A percentile compares a stretch with the other conserved stretches of the same genome.
Conservation (phyloP, 2,888 invertebrate genomes). For the Pseudococcus jackbeardsleyi region DNA sequence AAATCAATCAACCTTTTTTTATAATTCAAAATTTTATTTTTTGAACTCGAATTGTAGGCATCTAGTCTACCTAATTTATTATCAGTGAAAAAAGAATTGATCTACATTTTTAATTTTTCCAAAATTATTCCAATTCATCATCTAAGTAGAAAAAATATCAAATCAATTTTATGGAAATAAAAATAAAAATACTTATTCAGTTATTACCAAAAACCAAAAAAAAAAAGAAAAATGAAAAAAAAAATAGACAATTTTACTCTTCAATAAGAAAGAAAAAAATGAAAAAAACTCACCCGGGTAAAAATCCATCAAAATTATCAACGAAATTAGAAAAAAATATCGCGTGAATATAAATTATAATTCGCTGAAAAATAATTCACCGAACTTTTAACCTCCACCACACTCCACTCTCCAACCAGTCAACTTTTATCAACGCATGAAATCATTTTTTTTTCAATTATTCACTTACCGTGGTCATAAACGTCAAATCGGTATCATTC, state of each 20-base stretch:
- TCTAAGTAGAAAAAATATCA: too few relatives aligned
- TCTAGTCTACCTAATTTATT: too few relatives aligned
- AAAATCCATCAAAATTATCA: neutral
- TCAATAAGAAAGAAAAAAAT: too few relatives aligned
- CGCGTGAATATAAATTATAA: neutral
- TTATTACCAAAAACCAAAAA: neutral
- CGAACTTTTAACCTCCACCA: neutral
- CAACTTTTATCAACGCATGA: neutral
- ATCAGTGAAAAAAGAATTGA: too few relatives aligned
- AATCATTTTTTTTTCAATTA: neutral
- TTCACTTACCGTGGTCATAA: constrained; percentile 57
- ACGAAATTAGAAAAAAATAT: neutral
- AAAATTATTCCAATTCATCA: too few relatives aligned
- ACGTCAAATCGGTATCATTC: constrained; percentile 31
- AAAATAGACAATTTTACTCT: too few relatives aligned
- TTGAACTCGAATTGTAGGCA: too few relatives aligned
- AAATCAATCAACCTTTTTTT: too few relatives aligned
- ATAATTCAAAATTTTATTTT: too few relatives aligned
- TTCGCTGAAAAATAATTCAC: neutral
- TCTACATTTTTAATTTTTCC: too few relatives aligned
- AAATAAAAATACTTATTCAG: neutral
- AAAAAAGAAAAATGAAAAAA: neutral
- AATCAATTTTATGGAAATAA: neutral
- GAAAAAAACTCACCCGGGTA: neutral
- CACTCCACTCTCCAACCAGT: neutral